Base-by-base conservation (phyloP, 1,140 invertebrate species). In the Teleopsis dalmanni region DNA sequence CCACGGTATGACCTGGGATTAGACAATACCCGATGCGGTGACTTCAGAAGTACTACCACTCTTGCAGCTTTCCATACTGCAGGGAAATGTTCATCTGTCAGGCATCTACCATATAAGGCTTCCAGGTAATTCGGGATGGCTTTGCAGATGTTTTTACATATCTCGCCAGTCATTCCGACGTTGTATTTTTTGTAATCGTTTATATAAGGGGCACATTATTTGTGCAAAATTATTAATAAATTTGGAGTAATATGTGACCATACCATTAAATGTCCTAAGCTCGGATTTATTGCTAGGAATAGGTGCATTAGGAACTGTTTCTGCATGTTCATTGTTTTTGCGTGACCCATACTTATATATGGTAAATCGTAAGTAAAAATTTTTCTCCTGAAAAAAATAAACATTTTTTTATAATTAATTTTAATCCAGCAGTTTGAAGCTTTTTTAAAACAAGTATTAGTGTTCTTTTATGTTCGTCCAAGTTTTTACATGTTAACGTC, bases 161-260 rank as follows among this genome's bases (percentile, higher is more conserved):
- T 48, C 29, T 21, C 10, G 27, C 47, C 19, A 23, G 37, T 48
- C 21, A 34, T 3, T 9, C 47, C 47, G 34, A 41, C 36, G n/a
- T n/a, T n/a, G n/a, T n/a, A n/a, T 53, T 51, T 62, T 58, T 31
- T 58, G 55, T 21, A 58, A 27, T 31, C 69, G 50, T n/a, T 51
- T 14, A 51, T 53, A 55, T 10, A 71, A 35, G 4, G 57, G 53
- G n/a, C 21, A 31, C 51, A 70, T 51, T 8, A 52, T 52, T 14
- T 47, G 35, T 21, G 57, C 55, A 9, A 70, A 52, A 51, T 71
- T 63, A 14, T 50, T 47, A 29, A 65, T 56, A 43, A 61, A 68
- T 45, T 57, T 61, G 10, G 48, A 29, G 34, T 72, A 42, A 44
- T 71, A 71, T 23, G 52, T 70, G 0, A 65, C 51, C 57, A 73